Conservation (phyloP, 2,888 invertebrate genomes). For the Octonoba sinensis region DNA sequence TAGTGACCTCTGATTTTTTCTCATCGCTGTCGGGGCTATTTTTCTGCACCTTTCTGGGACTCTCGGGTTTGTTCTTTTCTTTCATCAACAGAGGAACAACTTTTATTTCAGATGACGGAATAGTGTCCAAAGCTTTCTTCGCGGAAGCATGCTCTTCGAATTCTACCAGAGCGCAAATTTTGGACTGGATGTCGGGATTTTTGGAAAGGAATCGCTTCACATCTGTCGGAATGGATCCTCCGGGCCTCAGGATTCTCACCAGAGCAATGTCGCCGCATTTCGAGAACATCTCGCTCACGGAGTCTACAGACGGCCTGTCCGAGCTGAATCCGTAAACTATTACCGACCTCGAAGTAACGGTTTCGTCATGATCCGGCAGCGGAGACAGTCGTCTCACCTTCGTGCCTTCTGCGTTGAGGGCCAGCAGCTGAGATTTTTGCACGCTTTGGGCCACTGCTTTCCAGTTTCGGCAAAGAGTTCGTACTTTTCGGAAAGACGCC, state of each 20-base stretch:
- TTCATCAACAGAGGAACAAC: slow-evolving; percentile 40
- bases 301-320: slow-evolving; percentile 87
- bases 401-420: slow-evolving; percentile 91
- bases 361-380: slow-evolving; percentile 90
- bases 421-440: slow-evolving; percentile 81
- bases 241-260: slow-evolving; percentile 87
- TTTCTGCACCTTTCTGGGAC: background rate
- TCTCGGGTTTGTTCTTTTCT: slow-evolving; percentile 14
- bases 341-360: slow-evolving; percentile 90
- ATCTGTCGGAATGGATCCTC: slow-evolving; percentile 90
- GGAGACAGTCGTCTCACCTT: slow-evolving; percentile 88
- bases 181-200: slow-evolving; percentile 87
- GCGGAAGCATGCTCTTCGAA: slow-evolving; percentile 90
- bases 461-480: slow-evolving; percentile 94
- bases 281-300: slow-evolving; percentile 90
- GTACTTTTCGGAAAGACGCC: slow-evolving; percentile 94
- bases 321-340: slow-evolving; percentile 88
- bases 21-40: background rate
- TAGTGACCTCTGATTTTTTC: background rate
- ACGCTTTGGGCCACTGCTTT: slow-evolving; percentile 90
- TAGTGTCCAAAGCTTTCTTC: slow-evolving; percentile 79
- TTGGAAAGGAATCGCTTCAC: slow-evolving; percentile 91
- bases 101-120: slow-evolving; percentile 63
- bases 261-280: slow-evolving; percentile 90
- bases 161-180: slow-evolving; percentile 89